phyloP scores from a whole-genome alignment of 2,797 vertebrate species.

The Jordanella pulchra region DNA sequence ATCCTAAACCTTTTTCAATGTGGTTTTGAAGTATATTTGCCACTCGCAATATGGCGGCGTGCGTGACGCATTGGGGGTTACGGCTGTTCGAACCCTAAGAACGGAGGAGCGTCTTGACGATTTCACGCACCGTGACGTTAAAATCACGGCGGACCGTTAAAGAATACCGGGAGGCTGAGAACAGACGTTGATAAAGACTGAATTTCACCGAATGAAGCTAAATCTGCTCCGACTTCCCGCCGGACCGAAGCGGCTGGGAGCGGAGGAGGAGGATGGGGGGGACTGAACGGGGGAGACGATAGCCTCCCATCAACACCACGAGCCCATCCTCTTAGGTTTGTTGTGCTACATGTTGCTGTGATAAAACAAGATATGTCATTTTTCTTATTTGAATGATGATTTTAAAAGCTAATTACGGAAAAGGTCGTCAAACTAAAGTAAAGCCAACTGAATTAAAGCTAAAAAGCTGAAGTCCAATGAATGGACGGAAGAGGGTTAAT shows the following conservation, averaged over 20 bases:
- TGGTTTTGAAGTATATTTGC: background rate
- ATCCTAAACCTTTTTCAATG: no score
- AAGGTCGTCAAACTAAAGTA: background rate
- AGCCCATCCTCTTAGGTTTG: constrained; percentile 45
- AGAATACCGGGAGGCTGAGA: constrained; percentile 26
- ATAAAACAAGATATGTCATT: background rate
- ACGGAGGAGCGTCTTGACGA: constrained; percentile 3
- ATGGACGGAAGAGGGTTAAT: constrained; percentile 31
- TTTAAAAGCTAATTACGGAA: background rate
- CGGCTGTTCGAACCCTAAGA: background rate
- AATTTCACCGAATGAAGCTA: background rate
- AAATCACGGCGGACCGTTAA: constrained; percentile 32
- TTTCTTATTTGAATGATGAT: background rate
- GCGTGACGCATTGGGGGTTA: background rate
- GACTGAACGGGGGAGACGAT: constrained; percentile 1
- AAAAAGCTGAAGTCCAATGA: constrained; percentile 8
- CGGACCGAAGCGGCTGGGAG: background rate
- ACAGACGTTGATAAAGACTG: constrained; percentile 7
- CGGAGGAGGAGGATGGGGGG: constrained; percentile 1
- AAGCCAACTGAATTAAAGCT: background rate
- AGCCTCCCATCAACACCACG: background rate
- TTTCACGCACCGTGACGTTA: constrained; percentile 57
- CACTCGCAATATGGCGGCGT: background rate
- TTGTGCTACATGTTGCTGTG: constrained; percentile 18
- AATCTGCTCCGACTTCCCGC: background rate